Conservation (phyloP, 1,140 invertebrate species). For the Colletes latitarsis region DNA sequence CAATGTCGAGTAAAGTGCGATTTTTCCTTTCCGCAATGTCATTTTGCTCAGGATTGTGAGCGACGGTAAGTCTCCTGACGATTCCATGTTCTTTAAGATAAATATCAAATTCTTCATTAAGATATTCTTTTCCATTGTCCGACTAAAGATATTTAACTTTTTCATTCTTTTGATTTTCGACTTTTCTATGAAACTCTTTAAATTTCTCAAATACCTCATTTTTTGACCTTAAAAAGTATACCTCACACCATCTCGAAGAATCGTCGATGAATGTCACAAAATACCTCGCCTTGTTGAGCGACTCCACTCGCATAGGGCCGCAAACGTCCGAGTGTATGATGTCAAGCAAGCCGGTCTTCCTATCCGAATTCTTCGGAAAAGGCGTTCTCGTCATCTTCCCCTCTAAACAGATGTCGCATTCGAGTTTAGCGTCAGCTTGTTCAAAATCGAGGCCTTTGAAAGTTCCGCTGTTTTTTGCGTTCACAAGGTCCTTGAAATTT, state of each 20-base stretch:
- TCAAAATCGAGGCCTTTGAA: no score
- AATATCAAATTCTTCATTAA: neutral
- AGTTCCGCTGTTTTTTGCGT: neutral
- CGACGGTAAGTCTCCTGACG: slow-evolving; percentile 18
- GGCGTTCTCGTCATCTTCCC: neutral
- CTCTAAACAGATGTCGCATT: neutral
- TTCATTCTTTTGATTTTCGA: neutral
- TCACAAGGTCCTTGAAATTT: neutral
- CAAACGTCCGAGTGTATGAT: neutral
- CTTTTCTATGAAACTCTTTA: neutral
- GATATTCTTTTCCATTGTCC: neutral
- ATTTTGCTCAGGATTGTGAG: slow-evolving; percentile 75
- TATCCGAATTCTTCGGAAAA: neutral
- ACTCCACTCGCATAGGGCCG: neutral
- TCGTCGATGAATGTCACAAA: neutral
- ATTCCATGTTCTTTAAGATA: slow-evolving; percentile 14
- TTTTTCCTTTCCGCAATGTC: slow-evolving; percentile 51
- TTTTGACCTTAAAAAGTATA: neutral
- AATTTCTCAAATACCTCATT: neutral
- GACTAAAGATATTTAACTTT: neutral
- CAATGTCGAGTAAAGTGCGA: slow-evolving; percentile 62
- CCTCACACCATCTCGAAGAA: slow-evolving; percentile 1
- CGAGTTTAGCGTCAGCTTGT: neutral
- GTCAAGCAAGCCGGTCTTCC: neutral
- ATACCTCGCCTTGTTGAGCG: neutral